These are phyloP conservation scores for Lasioglossum vierecki DNA, from an alignment of 2,888 invertebrate species.

Conservation along the genomic window DNA sequence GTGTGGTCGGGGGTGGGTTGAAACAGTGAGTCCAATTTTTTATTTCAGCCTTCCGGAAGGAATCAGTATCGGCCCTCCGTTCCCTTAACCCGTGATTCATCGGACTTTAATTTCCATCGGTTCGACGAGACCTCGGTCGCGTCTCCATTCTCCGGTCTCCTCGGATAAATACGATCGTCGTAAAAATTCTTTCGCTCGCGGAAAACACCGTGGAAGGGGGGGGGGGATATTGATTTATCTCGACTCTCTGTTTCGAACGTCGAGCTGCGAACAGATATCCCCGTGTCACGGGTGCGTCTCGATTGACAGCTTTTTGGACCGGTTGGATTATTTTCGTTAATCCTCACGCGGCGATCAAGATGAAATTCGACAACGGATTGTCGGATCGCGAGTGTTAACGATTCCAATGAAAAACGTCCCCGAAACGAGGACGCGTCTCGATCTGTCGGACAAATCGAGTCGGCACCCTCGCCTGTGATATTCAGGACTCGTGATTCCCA, in stretches of 20 bases:
- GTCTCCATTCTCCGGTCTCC: neutral
- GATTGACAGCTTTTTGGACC: neutral
- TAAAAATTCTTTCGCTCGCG: slow-evolving; percentile 17
- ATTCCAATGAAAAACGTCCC: neutral
- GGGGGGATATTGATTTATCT: slow-evolving; percentile 36
- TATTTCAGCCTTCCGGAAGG: slow-evolving; percentile 31
- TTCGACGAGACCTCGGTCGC: slow-evolving; percentile 7
- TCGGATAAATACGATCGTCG: slow-evolving; percentile 31
- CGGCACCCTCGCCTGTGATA: slow-evolving; percentile 2
- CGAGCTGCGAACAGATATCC: slow-evolving; percentile 15
- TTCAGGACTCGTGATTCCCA: neutral
- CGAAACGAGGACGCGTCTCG: neutral
- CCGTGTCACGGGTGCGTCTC: neutral
- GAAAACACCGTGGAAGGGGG: neutral
- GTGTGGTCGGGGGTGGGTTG: slow-evolving; percentile 19
- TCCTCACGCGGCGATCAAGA: neutral
- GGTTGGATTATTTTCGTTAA: neutral
- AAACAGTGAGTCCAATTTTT: slow-evolving; percentile 52
- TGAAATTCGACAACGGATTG: neutral
- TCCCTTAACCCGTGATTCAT: slow-evolving; percentile 53
- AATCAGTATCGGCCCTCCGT: neutral
- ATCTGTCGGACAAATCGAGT: slow-evolving; percentile 17
- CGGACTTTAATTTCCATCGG: slow-evolving; percentile 67
- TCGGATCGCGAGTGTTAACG: slow-evolving; percentile 5
- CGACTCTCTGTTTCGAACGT: slow-evolving; percentile 20